phyloP scores from a whole-genome alignment of 1,140 invertebrate genomes.

The Pogonomyrmex californicus region DNA sequence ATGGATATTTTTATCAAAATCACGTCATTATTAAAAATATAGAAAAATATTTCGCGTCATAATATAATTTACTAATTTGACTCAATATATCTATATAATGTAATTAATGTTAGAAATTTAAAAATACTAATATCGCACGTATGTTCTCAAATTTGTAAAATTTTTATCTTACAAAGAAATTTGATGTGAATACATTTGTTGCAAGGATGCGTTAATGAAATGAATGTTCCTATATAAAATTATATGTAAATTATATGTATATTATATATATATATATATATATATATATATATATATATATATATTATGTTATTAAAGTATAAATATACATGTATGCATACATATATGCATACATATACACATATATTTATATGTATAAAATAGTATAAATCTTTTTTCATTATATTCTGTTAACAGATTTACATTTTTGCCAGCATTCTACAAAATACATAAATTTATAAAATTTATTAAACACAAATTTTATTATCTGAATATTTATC shows the following conservation, averaged over 20 bases:
- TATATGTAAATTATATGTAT: too few relatives aligned
- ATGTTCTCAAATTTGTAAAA: conserved; percentile 9
- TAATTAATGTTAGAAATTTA: background rate
- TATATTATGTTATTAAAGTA: too few relatives aligned
- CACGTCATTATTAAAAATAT: background rate
- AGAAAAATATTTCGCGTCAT: background rate
- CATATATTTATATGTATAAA: background rate
- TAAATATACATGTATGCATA: too few relatives aligned
- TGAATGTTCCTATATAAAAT: conserved; percentile 5
- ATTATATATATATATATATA: conserved; percentile 19
- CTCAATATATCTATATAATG: background rate
- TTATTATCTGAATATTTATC: conserved; percentile 2
- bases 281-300: background rate
- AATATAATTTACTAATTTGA: conserved; percentile 22
- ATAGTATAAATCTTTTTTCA: background rate
- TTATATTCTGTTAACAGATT: background rate
- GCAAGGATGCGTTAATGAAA: conserved; percentile 43
- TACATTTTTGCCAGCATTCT: background rate
- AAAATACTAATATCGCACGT: background rate
- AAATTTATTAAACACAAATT: background rate
- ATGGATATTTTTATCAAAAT: background rate
- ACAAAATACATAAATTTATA: background rate
- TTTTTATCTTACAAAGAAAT: conserved; percentile 35
- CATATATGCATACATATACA: too few relatives aligned
- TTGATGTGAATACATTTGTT: conserved; percentile 24